A percentile compares a stretch with the other conserved stretches of the same genome.
phyloP scores from a whole-genome alignment of 2,113 vertebrate species.

The Zosterops pallidus region DNA sequence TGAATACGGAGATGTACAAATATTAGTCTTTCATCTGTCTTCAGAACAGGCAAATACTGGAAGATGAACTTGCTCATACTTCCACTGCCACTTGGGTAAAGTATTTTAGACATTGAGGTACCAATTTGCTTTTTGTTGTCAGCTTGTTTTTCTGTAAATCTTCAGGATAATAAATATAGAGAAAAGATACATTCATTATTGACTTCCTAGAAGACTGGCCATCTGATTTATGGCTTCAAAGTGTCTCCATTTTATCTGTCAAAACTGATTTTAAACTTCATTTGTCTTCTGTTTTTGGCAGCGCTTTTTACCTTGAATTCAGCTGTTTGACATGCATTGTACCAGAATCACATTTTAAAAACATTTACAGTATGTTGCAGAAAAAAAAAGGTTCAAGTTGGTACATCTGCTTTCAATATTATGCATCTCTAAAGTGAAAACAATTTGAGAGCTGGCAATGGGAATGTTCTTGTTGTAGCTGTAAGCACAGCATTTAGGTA shows the following conservation, averaged over 20 bases:
- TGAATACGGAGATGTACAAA: background rate
- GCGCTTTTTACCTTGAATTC: constrained; percentile 80
- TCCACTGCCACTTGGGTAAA: background rate
- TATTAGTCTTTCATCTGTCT: constrained; percentile 31
- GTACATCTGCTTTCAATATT: constrained; percentile 95
- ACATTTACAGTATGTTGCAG: constrained; percentile 70
- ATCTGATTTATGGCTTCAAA: constrained; percentile 87
- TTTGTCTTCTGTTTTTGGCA: constrained; percentile 88
- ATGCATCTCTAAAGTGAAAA: constrained; percentile 84
- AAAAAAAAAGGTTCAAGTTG: constrained; percentile 45
- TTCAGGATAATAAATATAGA: constrained; percentile 62
- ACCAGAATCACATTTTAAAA: constrained; percentile 80
- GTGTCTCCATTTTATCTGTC: constrained; percentile 86
- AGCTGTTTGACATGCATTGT: constrained; percentile 83
- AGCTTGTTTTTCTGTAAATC: constrained; percentile 29
- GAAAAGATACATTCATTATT: constrained; percentile 76
- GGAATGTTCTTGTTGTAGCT: constrained; percentile 76
- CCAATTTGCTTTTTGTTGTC: constrained; percentile 14
- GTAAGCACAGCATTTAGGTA: constrained; percentile 83
- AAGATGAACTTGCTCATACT: constrained; percentile 11
- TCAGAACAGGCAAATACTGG: background rate
- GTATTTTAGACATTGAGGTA: background rate
- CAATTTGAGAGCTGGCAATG: constrained; percentile 83
- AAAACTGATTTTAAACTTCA: constrained; percentile 85
- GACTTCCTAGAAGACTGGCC: constrained; percentile 82